Percentiles rank a stretch among this genome's conserved stretches.
Evolutionary conservation across 1,140 invertebrate species (phyloP).

Genomic region (Limonius californicus): DNA sequence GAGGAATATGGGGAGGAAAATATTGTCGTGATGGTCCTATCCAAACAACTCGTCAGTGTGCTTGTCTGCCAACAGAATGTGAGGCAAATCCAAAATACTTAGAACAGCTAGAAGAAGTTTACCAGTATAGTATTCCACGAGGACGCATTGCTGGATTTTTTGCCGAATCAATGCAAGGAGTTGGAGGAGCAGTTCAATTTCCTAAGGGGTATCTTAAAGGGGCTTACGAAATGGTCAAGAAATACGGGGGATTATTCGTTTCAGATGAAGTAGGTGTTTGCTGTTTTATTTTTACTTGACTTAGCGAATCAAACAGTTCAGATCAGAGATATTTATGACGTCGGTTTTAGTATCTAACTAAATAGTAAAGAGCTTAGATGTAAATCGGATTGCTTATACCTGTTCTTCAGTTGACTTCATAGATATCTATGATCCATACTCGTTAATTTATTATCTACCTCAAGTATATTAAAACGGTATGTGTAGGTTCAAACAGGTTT

Average conservation of each 20-base stretch:
- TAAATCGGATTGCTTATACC: no score
- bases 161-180: constrained; percentile 92
- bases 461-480: not conserved
- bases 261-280: constrained; percentile 73
- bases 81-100: constrained; percentile 74
- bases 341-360: no score
- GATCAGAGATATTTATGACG: no score
- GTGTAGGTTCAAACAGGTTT: constrained; percentile 90
- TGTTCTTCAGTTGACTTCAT: no score
- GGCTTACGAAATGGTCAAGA: constrained; percentile 74
- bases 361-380: no score
- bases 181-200: constrained; percentile 88
- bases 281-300: not conserved
- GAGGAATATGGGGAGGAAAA: constrained; percentile 83
- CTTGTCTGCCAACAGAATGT: constrained; percentile 63
- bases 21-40: constrained; percentile 84
- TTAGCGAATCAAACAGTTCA: no score
- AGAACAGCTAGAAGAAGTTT: constrained; percentile 73
- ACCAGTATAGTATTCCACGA: constrained; percentile 62
- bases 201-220: constrained; percentile 83
- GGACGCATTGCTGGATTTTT: constrained; percentile 82
- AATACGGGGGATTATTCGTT: constrained; percentile 82
- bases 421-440: no score
- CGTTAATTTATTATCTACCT: no score
- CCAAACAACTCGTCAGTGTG: constrained; percentile 67